Conservation (phyloP, 2,797 vertebrate genomes). For the Halcyon chelicuti region DNA sequence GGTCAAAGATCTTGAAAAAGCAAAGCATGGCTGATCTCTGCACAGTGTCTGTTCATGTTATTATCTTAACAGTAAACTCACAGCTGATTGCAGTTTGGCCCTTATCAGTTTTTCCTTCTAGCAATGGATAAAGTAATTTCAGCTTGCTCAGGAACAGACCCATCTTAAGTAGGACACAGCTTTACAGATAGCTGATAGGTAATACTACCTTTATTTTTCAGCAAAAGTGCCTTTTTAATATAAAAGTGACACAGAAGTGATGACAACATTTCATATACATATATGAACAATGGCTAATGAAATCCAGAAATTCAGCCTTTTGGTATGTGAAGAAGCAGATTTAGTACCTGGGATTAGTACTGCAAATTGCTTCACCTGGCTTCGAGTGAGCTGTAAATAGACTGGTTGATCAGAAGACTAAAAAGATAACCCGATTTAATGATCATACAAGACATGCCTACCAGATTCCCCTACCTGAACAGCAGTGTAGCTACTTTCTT, state of each 20-base stretch:
- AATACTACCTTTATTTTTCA: background rate
- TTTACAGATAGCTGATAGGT: background rate
- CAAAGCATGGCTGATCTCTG: constrained; percentile 4
- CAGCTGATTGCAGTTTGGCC: constrained; percentile 33
- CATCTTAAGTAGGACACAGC: background rate
- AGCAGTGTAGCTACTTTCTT: background rate
- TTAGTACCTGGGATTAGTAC: background rate
- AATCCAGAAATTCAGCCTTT: background rate
- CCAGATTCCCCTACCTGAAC: background rate
- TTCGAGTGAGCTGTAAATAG: background rate
- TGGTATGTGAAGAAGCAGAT: background rate
- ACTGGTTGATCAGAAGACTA: background rate
- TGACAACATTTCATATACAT: background rate
- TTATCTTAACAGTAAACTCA: constrained; percentile 38
- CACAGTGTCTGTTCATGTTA: background rate
- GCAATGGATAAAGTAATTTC: background rate
- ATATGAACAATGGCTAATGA: background rate
- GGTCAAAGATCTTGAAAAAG: constrained; percentile 40
- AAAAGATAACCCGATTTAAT: background rate
- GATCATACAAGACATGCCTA: background rate
- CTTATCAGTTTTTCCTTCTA: constrained; percentile 37
- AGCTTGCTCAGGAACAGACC: background rate
- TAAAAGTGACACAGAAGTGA: background rate
- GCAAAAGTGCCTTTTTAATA: background rate
- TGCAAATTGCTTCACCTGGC: background rate